Evolutionary conservation across 1,140 invertebrate genomes (phyloP).

Genomic region (Aethina tumida): DNA sequence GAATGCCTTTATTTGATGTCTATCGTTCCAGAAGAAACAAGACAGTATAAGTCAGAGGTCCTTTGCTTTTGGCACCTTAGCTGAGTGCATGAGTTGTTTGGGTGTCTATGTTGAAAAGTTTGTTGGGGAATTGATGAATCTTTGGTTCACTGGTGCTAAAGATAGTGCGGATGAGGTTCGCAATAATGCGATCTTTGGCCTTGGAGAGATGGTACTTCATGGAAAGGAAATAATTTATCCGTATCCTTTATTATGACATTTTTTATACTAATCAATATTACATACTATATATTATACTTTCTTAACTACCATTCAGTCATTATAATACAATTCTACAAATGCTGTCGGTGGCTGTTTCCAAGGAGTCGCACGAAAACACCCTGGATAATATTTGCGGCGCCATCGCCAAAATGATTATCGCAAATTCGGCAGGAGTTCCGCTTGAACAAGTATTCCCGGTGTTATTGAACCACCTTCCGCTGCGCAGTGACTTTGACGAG

Average conservation of each 20-base stretch:
- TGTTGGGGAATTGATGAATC: conserved; percentile 48
- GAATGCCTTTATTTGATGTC: conserved; percentile 9
- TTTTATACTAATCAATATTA: too few relatives aligned
- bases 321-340: conserved; percentile 54
- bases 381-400: conserved; percentile 73
- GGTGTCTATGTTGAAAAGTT: conserved; percentile 45
- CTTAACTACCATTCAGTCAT: too few relatives aligned
- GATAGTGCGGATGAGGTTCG: conserved; percentile 61
- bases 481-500: conserved; percentile 67
- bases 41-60: conserved; percentile 53
- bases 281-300: too few relatives aligned
- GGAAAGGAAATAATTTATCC: conserved; percentile 41
- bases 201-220: conserved; percentile 60
- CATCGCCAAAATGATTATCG: conserved; percentile 59
- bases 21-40: conserved; percentile 43
- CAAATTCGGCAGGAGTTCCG: conserved; percentile 51
- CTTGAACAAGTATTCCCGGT: conserved; percentile 59
- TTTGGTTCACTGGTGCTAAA: conserved; percentile 47
- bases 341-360: conserved; percentile 51
- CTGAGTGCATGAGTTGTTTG: conserved; percentile 58
- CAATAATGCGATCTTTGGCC: conserved; percentile 66
- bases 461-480: conserved; percentile 58
- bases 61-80: conserved; percentile 61
- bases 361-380: conserved; percentile 50
- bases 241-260: too few relatives aligned